Evolutionary conservation across 2,113 vertebrate species (phyloP), one percentile per base, ranked within the genome.

Genomic region (Oreocharis arfaki): DNA sequence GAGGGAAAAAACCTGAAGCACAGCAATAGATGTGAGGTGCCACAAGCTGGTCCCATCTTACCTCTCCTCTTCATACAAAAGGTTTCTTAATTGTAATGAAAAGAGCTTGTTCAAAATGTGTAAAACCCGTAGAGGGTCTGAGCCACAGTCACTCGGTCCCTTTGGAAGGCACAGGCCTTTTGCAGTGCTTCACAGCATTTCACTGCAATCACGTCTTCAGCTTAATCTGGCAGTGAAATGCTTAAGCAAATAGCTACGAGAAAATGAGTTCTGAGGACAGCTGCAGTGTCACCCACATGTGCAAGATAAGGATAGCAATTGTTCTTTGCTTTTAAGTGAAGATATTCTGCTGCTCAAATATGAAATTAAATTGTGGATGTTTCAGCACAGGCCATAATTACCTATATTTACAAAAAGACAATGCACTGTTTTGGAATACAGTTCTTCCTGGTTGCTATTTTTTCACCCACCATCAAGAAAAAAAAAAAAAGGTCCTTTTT

Each of bases 201-300:
- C 46, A 32, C 80, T 63, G 71, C 39, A 57, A 7, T 30, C 49
- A 56, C 88, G 57, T 94, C 82, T 83, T 79, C 80, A 63, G 39
- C 56, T 87, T 89, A 75, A 91, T 86, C 93, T 84, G 73, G 53
- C 44, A 94, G 85, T 41, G 64, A 92, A 94, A 87, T 83, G 75
- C 82, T 87, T 92, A 83, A 90, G 65, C 75, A 95, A 93, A 95
- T 22, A 96, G 68, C 86, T 77, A 78, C 56, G 69, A 86, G 94
- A 89, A 94, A 94, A 92, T 73, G 71, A 82, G 53, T 77, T 77
- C 71, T 87, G 65, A 83, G 81, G 44, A 84, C 57, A 92, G 57
- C 74, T 85, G 46, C 71, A 87, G 4, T 76, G 80, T 82, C 86
- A 95, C 56, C 46, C 80, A 68, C 42, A 32, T 53, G 46, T 53